phyloP scores from a whole-genome alignment of 2,888 invertebrate species.

The Lasioglossum leucozonium region DNA sequence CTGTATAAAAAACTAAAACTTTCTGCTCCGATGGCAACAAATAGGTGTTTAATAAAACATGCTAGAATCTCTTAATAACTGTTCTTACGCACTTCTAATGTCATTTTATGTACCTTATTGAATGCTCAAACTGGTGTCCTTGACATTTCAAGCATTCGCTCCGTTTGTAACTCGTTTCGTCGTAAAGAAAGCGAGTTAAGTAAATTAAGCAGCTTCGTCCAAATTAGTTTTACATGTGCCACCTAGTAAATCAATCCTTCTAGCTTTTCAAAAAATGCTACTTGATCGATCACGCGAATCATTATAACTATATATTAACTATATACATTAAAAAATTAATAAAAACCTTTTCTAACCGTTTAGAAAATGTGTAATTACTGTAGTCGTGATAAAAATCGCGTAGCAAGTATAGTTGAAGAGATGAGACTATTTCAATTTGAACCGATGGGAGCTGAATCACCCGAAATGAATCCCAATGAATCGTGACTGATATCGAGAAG shows the following conservation, averaged over 20 bases:
- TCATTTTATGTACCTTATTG: neutral
- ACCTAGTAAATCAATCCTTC: too few relatives aligned
- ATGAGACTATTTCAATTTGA: neutral
- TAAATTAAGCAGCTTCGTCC: neutral
- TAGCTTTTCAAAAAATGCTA: neutral
- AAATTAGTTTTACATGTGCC: neutral
- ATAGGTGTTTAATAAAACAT: neutral
- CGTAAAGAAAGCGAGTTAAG: neutral
- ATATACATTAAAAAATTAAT: neutral
- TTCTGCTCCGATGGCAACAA: neutral
- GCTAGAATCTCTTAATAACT: neutral
- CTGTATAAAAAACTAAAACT: neutral
- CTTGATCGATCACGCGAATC: too few relatives aligned
- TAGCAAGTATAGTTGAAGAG: too few relatives aligned
- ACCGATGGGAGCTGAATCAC: neutral
- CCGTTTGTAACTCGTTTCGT: neutral
- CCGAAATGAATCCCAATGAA: conserved; percentile 7
- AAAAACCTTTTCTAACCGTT: too few relatives aligned
- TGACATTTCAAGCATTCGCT: too few relatives aligned
- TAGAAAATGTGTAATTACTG: neutral
- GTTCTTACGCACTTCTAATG: neutral
- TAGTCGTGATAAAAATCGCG: too few relatives aligned
- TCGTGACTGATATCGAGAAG: neutral
- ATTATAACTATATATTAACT: neutral
- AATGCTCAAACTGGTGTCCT: too few relatives aligned